Evolutionary conservation across 2,888 invertebrate genomes (phyloP).

Genomic region (Aphidoletes aphidimyza): DNA sequence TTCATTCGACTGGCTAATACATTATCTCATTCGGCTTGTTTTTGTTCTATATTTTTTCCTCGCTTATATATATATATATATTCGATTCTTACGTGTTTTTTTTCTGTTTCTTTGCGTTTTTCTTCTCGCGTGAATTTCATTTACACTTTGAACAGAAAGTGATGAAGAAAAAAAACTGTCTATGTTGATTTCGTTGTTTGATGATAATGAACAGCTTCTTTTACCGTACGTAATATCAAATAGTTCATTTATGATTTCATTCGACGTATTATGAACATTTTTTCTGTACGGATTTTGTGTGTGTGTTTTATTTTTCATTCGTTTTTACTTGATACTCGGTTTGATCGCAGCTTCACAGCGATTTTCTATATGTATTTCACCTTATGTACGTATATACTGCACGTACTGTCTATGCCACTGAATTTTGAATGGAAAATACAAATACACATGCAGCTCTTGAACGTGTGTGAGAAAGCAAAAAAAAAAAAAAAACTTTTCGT

Average conservation of each 20-base stretch:
- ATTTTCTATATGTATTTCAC: background rate
- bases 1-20: constrained; percentile 28
- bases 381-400: background rate
- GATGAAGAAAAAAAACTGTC: constrained; percentile 4
- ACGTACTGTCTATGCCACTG: constrained; percentile 34
- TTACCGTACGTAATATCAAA: background rate
- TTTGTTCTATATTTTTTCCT: constrained; percentile 48
- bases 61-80: background rate
- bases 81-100: background rate
- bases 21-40: constrained; percentile 48
- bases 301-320: background rate
- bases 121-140: constrained; percentile 9
- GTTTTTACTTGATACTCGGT: background rate
- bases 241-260: no score
- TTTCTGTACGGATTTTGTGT: background rate
- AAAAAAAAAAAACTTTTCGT: background rate
- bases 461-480: background rate
- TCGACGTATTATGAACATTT: constrained; percentile 11
- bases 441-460: background rate
- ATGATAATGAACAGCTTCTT: constrained; percentile 41
- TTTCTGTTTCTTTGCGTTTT: background rate
- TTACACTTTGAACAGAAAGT: background rate
- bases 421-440: constrained; percentile 46
- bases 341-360: background rate
- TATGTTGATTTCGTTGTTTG: constrained; percentile 33